A percentile compares a stretch with the other conserved stretches of the same genome.
phyloP scores from a whole-genome alignment of 2,888 invertebrate species.

The Campoplex nolae region DNA sequence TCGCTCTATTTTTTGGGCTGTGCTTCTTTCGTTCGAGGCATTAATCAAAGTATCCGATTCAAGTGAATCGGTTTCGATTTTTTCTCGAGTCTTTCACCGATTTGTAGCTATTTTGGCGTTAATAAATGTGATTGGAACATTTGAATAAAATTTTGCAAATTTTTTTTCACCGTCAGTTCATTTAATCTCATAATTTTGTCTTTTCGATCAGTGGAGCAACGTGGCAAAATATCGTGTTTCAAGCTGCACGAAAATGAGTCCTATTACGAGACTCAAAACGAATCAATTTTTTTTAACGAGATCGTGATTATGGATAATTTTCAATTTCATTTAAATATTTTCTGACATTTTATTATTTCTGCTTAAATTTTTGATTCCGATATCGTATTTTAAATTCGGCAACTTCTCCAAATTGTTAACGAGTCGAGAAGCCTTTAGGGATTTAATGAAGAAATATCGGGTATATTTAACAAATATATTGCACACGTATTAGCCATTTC shows the following conservation, averaged over 20 bases:
- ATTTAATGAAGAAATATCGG: neutral
- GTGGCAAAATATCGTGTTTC: neutral
- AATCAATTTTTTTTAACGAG: too few species aligned
- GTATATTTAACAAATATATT: neutral
- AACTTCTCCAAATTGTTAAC: neutral
- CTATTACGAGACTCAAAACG: too few species aligned
- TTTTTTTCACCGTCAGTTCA: neutral
- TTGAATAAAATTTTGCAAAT: neutral
- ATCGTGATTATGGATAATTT: too few species aligned
- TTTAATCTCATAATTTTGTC: neutral
- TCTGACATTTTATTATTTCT: neutral
- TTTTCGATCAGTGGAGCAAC: neutral
- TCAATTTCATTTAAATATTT: neutral
- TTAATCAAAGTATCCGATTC: neutral
- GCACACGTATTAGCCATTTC: neutral
- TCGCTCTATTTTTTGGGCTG: conserved; percentile 7
- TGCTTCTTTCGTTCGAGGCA: neutral
- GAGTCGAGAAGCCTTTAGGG: neutral
- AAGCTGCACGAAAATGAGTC: neutral
- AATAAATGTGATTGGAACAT: too few species aligned
- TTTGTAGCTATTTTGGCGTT: too few species aligned
- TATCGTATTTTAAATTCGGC: neutral
- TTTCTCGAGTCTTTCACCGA: neutral
- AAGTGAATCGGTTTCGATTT: neutral
- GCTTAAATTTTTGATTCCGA: neutral